phyloP scores from a whole-genome alignment of 2,888 invertebrate genomes.

The Cataglyphis albicans region DNA sequence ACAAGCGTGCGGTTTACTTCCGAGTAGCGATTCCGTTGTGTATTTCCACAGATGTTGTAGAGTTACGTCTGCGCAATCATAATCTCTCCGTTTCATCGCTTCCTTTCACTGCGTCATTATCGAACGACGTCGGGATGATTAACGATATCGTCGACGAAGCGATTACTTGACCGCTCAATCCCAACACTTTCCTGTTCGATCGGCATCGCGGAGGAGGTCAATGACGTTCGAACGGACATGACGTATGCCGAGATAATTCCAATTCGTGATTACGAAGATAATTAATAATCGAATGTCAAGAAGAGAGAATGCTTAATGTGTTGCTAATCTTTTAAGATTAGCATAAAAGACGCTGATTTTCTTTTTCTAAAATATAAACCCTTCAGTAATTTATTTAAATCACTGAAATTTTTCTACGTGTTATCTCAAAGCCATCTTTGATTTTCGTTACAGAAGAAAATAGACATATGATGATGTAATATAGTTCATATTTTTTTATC shows the following conservation, averaged over 20 bases:
- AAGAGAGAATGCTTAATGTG: neutral
- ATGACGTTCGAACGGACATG: constrained; percentile 18
- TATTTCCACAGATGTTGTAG: neutral
- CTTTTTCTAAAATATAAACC: neutral
- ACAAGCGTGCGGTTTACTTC: constrained; percentile 48
- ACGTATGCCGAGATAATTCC: constrained; percentile 10
- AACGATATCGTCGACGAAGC: constrained; percentile 30
- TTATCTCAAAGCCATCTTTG: neutral
- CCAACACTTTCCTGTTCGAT: constrained; percentile 9
- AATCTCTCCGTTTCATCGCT: constrained; percentile 29
- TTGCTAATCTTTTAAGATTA: constrained; percentile 4
- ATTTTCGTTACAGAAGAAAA: neutral
- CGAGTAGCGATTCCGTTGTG: constrained; percentile 16
- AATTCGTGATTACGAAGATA: constrained; percentile 3
- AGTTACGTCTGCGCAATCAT: constrained; percentile 14
- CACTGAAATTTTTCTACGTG: neutral
- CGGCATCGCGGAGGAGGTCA: constrained; percentile 16
- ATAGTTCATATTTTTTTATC: neutral
- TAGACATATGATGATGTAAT: neutral
- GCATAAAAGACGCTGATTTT: neutral
- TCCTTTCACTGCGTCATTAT: constrained; percentile 55
- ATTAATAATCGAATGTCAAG: constrained; percentile 10
- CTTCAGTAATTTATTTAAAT: neutral
- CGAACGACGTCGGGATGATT: constrained; percentile 33
- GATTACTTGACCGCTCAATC: constrained; percentile 31